Conservation (phyloP, 35 echinoderm and acorn worm species). For the Acanthaster planci region DNA sequence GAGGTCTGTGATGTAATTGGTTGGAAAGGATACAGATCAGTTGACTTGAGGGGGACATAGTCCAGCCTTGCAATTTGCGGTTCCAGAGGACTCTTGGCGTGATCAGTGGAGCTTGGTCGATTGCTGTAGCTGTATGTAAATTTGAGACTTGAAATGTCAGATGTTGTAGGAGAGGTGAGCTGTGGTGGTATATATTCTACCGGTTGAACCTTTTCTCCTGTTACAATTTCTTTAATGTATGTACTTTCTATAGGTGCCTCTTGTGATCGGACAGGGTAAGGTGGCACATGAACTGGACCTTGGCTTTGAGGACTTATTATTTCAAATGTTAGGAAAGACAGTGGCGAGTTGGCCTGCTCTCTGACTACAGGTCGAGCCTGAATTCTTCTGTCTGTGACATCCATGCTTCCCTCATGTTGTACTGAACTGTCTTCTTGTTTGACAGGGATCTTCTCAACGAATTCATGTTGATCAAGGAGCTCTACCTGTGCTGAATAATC, state of each 20-base stretch:
- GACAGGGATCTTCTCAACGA: background rate
- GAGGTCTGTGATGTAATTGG: background rate
- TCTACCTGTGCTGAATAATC: background rate
- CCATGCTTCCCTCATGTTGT: background rate
- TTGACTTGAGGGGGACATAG: slow-evolving; percentile 3
- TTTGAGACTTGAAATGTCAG: background rate
- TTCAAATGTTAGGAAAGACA: background rate
- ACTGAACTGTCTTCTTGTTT: background rate
- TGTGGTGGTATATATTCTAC: background rate
- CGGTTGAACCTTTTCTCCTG: background rate
- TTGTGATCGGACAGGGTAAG: background rate
- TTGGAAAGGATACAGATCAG: background rate
- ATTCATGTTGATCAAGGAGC: background rate
- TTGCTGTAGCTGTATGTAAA: background rate
- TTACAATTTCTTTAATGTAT: background rate
- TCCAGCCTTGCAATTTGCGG: slow-evolving; percentile 8
- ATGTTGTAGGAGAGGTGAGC: background rate
- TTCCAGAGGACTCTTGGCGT: background rate
- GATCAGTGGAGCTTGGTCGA: background rate
- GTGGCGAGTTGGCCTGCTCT: slow-evolving; percentile 44
- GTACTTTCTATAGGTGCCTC: background rate
- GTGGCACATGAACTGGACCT: background rate
- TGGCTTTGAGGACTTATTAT: slow-evolving; percentile 3
- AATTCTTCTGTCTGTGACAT: slow-evolving; percentile 13
- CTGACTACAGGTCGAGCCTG: slow-evolving; percentile 11